Percentiles rank a stretch among this genome's conserved stretches.
These are phyloP conservation scores for Temnopleurus reevesii DNA, from an alignment of 53 echinoderm and acorn worm genomes.

Conservation along the genomic window DNA sequence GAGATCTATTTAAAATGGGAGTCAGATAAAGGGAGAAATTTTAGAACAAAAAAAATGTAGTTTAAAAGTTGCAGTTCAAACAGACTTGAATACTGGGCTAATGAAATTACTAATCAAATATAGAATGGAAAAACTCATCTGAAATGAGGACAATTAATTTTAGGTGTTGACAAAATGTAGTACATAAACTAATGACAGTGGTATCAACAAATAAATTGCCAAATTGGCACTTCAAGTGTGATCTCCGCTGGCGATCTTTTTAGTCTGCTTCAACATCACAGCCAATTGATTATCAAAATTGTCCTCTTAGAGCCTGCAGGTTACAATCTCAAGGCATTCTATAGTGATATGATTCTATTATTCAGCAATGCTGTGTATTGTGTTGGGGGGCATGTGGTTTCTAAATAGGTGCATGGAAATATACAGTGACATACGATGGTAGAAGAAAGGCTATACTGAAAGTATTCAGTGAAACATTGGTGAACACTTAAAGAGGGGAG, in stretches of 20 bases:
- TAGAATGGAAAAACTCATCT: not conserved
- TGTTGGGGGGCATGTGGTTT: not conserved
- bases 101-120: not conserved
- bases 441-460: not conserved
- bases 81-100: not conserved
- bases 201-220: constrained; percentile 5
- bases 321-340: constrained; percentile 10
- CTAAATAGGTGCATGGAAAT: not conserved
- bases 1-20: too few species aligned
- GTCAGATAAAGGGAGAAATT: too few species aligned
- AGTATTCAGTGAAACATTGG: not conserved
- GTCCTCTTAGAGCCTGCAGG: not conserved
- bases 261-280: not conserved
- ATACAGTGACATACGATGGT: not conserved
- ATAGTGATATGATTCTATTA: constrained; percentile 12
- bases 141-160: constrained; percentile 23
- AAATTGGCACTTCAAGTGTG: constrained; percentile 24
- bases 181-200: not conserved
- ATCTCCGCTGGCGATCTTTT: not conserved
- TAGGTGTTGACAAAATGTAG: not conserved
- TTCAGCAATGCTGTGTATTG: not conserved
- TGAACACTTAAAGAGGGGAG: not conserved
- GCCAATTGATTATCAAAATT: not conserved
- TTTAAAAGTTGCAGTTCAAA: too few species aligned
- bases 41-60: too few species aligned